Conservation (phyloP, 2,113 vertebrate species). For the Passer montanus region DNA sequence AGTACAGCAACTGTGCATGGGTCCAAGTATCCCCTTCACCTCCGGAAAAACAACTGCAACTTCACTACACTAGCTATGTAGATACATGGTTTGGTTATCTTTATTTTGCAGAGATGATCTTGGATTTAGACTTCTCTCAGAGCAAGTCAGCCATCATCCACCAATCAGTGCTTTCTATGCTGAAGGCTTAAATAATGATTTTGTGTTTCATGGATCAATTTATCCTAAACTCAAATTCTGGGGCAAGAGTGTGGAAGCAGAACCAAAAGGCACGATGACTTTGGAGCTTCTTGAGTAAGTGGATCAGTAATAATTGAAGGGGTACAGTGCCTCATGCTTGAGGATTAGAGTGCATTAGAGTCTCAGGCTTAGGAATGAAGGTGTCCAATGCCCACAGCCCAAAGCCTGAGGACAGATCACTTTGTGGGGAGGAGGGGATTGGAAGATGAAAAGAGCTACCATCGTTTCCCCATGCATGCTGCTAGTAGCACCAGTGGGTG, state of each 20-base stretch:
- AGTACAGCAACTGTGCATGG: neutral
- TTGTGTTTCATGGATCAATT: constrained; percentile 96
- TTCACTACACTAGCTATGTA: neutral
- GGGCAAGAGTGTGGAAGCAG: constrained; percentile 98
- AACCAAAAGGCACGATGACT: constrained; percentile 95
- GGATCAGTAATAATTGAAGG: neutral
- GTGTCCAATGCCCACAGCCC: neutral
- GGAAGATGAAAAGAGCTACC: neutral
- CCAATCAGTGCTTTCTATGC: constrained; percentile 97
- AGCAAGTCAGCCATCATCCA: constrained; percentile 98
- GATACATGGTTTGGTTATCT: neutral
- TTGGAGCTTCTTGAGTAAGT: constrained; percentile 95
- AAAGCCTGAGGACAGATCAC: neutral
- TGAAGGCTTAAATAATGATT: constrained; percentile 91
- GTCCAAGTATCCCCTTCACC: neutral
- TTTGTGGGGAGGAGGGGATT: neutral
- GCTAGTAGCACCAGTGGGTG: neutral
- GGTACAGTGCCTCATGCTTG: neutral
- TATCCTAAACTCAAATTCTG: constrained; percentile 98
- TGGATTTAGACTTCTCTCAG: constrained; percentile 93
- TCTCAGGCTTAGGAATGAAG: neutral
- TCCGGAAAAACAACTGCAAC: neutral
- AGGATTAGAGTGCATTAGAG: neutral
- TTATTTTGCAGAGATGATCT: constrained; percentile 87
- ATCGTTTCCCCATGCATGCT: neutral